A percentile compares a stretch with the other conserved stretches of the same genome.
Conservation (phyloP, 2,797 vertebrate genomes). For the Lithobates pipiens region DNA sequence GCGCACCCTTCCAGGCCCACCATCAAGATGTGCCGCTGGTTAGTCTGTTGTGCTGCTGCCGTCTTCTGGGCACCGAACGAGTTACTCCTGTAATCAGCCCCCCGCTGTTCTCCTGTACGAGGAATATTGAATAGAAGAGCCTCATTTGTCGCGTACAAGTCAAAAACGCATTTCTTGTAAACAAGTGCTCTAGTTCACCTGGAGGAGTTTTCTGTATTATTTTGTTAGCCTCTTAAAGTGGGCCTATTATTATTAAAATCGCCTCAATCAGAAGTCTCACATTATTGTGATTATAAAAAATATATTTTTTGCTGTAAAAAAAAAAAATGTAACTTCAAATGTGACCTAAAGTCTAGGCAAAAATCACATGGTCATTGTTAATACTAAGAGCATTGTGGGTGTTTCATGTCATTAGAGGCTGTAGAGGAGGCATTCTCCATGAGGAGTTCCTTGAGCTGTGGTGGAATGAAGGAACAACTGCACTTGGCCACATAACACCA, state of each 20-base stretch:
- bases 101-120: conserved; percentile 25
- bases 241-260: not conserved
- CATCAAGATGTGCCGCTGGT: not conserved
- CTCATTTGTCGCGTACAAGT: conserved; percentile 37
- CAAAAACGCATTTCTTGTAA: conserved; percentile 34
- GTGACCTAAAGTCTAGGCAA: not conserved
- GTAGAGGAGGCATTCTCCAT: no score
- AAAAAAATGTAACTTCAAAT: not conserved
- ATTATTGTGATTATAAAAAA: no score
- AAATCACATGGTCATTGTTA: not conserved
- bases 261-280: no score
- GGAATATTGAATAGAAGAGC: conserved; percentile 34
- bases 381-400: not conserved
- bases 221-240: not conserved
- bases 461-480: no score
- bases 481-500: no score
- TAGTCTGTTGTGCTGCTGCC: not conserved
- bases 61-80: conserved; percentile 11
- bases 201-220: not conserved
- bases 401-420: no score
- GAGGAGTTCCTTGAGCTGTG: no score
- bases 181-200: not conserved
- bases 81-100: conserved; percentile 55
- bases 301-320: not conserved
- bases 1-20: conserved; percentile 56